phyloP scores from a whole-genome alignment of 1,140 invertebrate genomes.

The Rhopalosiphum padi region DNA sequence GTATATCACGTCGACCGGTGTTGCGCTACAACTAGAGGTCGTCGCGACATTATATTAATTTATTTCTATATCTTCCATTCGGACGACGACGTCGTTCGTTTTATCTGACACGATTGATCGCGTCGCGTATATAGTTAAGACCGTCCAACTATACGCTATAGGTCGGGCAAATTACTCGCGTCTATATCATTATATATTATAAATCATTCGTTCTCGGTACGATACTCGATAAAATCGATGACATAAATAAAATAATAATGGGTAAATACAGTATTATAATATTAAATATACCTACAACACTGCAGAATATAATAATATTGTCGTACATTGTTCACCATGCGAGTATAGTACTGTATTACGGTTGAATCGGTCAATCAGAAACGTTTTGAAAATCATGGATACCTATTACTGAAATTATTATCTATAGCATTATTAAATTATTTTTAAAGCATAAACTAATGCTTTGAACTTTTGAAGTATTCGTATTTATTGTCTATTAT shows the following conservation, averaged over 20 bases:
- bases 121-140: background rate
- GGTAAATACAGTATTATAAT: background rate
- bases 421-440: too few relatives aligned
- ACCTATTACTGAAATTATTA: too few relatives aligned
- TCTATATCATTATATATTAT: constrained; percentile 19
- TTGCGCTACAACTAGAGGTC: background rate
- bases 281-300: background rate
- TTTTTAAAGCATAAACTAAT: background rate
- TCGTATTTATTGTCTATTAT: background rate
- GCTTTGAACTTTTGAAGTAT: background rate
- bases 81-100: background rate
- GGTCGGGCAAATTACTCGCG: constrained; percentile 23
- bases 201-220: constrained; percentile 21
- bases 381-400: background rate
- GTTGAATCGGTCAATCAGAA: background rate
- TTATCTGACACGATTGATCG: constrained; percentile 35
- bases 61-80: background rate
- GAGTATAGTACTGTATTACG: background rate
- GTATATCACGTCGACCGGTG: background rate
- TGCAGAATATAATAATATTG: background rate
- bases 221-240: constrained; percentile 5
- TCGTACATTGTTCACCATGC: background rate
- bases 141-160: background rate
- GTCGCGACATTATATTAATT: background rate
- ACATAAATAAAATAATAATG: constrained; percentile 13